These are phyloP conservation scores for Copsychus sechellarum DNA, from an alignment of 2,113 vertebrate genomes.

Conservation along the genomic window DNA sequence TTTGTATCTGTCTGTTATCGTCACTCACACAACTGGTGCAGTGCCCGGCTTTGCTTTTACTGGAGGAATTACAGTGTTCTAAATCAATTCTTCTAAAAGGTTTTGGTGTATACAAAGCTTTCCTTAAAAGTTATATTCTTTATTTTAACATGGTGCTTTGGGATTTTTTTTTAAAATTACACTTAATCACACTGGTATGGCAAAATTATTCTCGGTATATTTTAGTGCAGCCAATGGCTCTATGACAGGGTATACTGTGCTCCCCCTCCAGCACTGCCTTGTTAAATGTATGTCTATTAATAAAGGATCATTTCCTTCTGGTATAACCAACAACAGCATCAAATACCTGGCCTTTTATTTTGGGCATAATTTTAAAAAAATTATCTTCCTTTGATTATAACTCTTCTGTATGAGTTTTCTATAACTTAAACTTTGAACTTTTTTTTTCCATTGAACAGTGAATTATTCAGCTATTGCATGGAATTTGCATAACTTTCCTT, in stretches of 20 bases:
- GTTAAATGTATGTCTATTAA: neutral
- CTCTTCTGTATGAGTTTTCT: neutral
- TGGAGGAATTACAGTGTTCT: neutral
- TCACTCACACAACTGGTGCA: neutral
- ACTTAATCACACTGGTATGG: neutral
- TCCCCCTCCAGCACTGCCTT: neutral
- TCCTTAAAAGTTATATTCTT: neutral
- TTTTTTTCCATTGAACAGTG: neutral
- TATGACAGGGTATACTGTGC: neutral
- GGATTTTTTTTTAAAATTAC: accelerated
- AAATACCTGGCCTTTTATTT: neutral
- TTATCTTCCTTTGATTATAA: neutral
- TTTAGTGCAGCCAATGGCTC: neutral
- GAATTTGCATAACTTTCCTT: neutral
- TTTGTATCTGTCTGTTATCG: neutral
- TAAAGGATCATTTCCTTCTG: neutral
- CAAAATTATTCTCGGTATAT: neutral
- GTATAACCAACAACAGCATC: neutral
- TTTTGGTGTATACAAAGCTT: neutral
- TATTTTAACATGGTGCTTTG: neutral
- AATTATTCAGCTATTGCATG: neutral
- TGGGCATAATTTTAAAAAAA: neutral
- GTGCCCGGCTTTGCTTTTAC: neutral
- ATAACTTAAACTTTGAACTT: neutral
- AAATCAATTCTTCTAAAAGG: neutral